Conservation (phyloP, 1,140 invertebrate genomes). For the Bombus fervidus region DNA sequence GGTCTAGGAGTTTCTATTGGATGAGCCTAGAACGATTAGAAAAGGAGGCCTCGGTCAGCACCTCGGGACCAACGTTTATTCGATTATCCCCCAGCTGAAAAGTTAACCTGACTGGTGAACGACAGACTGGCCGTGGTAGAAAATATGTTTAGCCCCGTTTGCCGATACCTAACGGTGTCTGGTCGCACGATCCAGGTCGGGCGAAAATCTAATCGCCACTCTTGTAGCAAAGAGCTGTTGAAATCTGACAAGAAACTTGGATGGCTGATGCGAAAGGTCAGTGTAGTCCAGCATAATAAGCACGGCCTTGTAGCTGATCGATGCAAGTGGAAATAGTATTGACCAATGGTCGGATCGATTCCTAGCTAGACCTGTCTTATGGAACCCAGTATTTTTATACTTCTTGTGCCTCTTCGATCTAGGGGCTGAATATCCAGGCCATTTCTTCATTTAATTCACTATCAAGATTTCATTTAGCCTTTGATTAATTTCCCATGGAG, state of each 20-base stretch:
- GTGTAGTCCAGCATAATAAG: slow-evolving; percentile 19
- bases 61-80: background rate
- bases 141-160: slow-evolving; percentile 43
- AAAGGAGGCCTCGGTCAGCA: background rate
- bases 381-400: background rate
- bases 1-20: background rate
- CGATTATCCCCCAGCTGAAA: background rate
- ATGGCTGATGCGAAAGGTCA: slow-evolving; percentile 21
- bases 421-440: background rate
- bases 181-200: background rate
- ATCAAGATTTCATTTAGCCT: too few species aligned
- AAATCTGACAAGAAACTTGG: slow-evolving; percentile 28
- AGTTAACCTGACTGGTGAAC: slow-evolving; percentile 47
- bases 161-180: background rate
- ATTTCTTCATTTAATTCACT: background rate
- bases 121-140: slow-evolving; percentile 29
- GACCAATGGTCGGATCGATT: slow-evolving; percentile 38
- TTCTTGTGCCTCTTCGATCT: too few species aligned
- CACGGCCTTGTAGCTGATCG: slow-evolving; percentile 26
- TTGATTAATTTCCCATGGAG: too few species aligned
- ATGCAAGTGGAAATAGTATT: slow-evolving; percentile 6
- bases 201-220: slow-evolving; percentile 14
- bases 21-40: background rate
- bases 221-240: background rate
- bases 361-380: background rate